These are phyloP conservation scores for Osmerus eperlanus DNA, from an alignment of 2,113 vertebrate genomes.

Conservation along the genomic window DNA sequence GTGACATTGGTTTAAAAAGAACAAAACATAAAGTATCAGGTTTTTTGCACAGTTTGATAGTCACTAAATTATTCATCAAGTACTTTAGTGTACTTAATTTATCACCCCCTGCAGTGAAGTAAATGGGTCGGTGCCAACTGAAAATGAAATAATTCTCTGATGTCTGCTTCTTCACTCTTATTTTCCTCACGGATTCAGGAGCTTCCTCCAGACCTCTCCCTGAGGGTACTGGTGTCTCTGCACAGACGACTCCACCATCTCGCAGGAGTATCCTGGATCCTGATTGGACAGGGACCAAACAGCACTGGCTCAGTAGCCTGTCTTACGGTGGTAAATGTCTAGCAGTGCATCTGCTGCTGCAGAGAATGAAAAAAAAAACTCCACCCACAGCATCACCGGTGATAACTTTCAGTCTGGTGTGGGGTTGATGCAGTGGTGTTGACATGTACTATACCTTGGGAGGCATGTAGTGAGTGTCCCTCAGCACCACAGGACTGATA, in stretches of 20 bases:
- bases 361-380: no score
- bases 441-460: constrained; percentile 66
- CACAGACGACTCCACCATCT: constrained; percentile 81
- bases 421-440: no score
- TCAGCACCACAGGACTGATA: constrained; percentile 73
- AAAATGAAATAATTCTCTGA: not conserved
- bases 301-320: not conserved
- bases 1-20: no score
- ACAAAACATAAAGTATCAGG: no score
- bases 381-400: no score
- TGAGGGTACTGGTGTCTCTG: constrained; percentile 73
- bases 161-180: not conserved
- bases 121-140: no score
- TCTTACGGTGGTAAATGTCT: no score
- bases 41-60: no score
- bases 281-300: constrained; percentile 34
- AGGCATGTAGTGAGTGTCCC: constrained; percentile 75
- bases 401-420: not conserved
- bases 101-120: no score
- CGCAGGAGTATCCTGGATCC: constrained; percentile 81
- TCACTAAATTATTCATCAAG: no score
- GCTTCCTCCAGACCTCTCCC: constrained; percentile 74
- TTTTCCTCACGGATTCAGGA: constrained; percentile 24
- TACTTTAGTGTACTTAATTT: no score
- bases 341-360: no score